Base-by-base conservation (phyloP, 2,113 vertebrate species). In the Macquaria ambigua region DNA sequence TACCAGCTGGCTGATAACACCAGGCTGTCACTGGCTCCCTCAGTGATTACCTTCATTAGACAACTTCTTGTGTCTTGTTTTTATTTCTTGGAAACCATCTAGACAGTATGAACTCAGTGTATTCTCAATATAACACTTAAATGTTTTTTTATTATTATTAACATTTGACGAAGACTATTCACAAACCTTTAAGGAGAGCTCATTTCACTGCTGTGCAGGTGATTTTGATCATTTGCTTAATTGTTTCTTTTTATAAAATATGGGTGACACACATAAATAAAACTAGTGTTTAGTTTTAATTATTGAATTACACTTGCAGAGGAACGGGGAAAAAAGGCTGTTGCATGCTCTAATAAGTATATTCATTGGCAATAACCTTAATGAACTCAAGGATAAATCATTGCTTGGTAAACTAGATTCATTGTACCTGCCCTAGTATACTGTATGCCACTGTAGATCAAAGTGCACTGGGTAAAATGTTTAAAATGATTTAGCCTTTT, bases 1-100 rank as follows among this genome's bases (percentile, higher is more conserved):
- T 93, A 96, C 91, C 92, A 93, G 82, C 82, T 92, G 79, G 92
- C 89, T 94, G 95, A 96, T 95, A 96, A 95, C 95, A 90, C 90
- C 88, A 82, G 93, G 87, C 91, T 91, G 89, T 83, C 90, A 89
- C 86, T 71, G 81, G 82, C 85, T 89, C 83, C 77, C 69, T 55
- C 71, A 11, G 41, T 46, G 20, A 82, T 83, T 77, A 67, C 71
- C 77, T 87, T 87, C 64, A 82, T 83, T 58, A 56, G 46, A 83
- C 55, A 86, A 77, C 61, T 78, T 78, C 39, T 68, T 61, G 5
- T 58, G 14, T 83, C 87, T 91, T 39, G 21, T 50, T 77, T 77
- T 72, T 80, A 71, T 74, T 74, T 70, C 74, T 66, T 71, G 41
- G 37, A 84, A 76, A 66, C 8, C 39, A 46, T 31, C 21, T 20